Conservation (phyloP, 2,113 vertebrate species). For the Craseonycteris thonglongyai region DNA sequence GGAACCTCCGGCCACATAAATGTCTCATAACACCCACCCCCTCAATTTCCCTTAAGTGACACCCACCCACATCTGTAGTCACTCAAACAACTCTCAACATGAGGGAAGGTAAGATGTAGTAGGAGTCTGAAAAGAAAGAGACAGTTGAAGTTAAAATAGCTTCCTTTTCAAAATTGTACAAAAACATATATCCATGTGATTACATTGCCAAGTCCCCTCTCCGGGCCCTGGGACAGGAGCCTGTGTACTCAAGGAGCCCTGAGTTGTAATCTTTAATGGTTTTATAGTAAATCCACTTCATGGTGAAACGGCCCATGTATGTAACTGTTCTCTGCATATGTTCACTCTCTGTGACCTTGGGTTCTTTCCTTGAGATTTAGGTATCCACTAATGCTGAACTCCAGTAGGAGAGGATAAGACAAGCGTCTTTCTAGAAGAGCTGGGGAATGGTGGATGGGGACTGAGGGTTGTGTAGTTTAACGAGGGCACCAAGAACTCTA, state of each 20-base stretch:
- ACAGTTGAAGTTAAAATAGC: neutral
- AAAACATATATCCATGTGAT: neutral
- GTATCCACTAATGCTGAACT: neutral
- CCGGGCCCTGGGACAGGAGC: fast-evolving
- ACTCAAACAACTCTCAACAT: neutral
- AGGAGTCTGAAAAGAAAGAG: neutral
- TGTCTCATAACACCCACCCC: neutral
- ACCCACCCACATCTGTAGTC: neutral
- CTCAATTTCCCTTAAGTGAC: neutral
- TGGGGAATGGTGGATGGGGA: neutral
- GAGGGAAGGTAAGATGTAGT: neutral
- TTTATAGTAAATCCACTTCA: neutral
- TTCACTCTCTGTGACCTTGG: neutral
- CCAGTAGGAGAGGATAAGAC: neutral
- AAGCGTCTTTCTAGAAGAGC: neutral
- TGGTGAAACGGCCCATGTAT: neutral
- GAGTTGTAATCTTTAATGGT: neutral
- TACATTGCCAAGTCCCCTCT: neutral
- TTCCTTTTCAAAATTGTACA: neutral
- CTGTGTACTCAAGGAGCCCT: fast-evolving
- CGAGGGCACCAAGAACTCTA: too few relatives aligned
- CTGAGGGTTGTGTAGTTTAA: neutral
- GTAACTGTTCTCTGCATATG: neutral
- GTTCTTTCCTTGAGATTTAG: neutral
- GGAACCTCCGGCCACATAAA: neutral